Evolutionary conservation across 2,113 vertebrate genomes (phyloP), one percentile per base, ranked within the genome.

Genomic region (Coracopsis vasa): DNA sequence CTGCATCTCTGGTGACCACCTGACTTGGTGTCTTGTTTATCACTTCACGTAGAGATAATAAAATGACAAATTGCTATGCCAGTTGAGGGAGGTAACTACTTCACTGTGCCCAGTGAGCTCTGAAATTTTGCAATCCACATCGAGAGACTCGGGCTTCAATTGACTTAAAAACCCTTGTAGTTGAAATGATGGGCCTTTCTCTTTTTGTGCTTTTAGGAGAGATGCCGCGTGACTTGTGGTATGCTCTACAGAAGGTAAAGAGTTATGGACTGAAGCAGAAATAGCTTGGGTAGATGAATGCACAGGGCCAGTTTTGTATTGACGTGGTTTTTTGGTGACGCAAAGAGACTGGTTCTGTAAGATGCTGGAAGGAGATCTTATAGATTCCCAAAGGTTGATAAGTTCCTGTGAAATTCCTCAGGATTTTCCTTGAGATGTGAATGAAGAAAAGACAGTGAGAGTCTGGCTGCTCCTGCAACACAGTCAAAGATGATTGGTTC

Each of bases 11-110:
- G 53, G 67, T 80, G 44, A 29, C 44, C 51, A 45, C 16, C 27
- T 4, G 7, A 44, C 62, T 71, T 96, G 93, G 48, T 74, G 2
- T 29, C 87, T 87, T 90, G 54, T 93, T 96, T 97, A 70, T 60
- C 45, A 39, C n/a, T 84, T 96, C 80, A 91, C 20, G 64, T 45
- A 77, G 44, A 71, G 60, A 50, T 95, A 96, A 97, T 86, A 82
- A 95, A 96, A 86, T 92, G 71, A 67, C n/a, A 86, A 87, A 78
- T 80, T 96, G 61, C 71, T 88, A 31, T 90, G 80, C 90, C 95
- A 92, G 91, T 88, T 77, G 86, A 95, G 62, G 92, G 92, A 90
- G 69, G 16, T 44, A 84, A 53, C 45, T 66, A 58, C 35, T 71
- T 75, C 21, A 13, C 28, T 53, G 9, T 66, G 56, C 81, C 42